Evolutionary conservation across 1,140 invertebrate genomes (phyloP), one percentile per base, ranked within the genome.

Genomic region (Bombus sibiricus): DNA sequence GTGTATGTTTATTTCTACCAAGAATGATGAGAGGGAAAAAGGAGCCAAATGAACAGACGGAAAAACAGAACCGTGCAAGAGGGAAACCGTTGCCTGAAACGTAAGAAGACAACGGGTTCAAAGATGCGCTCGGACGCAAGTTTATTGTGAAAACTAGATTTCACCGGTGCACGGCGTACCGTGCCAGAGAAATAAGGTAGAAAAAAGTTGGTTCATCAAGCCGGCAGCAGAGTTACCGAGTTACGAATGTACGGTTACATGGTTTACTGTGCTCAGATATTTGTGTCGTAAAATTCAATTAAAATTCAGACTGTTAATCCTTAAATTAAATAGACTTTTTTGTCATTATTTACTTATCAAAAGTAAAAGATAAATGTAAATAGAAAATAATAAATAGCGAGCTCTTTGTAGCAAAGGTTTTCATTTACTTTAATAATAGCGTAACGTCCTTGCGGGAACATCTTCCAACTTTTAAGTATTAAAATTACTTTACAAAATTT

Each of bases 91-190:
- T 37, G 32, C 39, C 72, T 43, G 83, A 83, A 80, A 68, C 22
- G 32, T 32, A 66, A 82, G 79, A 71, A 62, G 68, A 34, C 47
- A 53, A 53, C 73, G 39, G 28, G 71, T 57, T 57, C 57, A 59
- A 77, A 62, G 74, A 75, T 74, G 41, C 68, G 41, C 34, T 32
- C 5, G 47, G 68, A 37, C 43, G 71, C 28, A 28, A 85, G 77
- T 89, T 89, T 81, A 81, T 88, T 73, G 77, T 57, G 72, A 68
- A 81, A 89, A 81, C 82, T 76, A 75, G 82, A 88, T 88, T 89
- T 76, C 86, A 28, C 71, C 28, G 86, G 53, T 22, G 72, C 18
- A 13, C 32, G 47, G 47, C 0, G 1, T 18, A 15, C 13, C 22
- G 43, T 12, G 28, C 47, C 72, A 37, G 64, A 37, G 28, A 25